Evolutionary conservation across 1,140 invertebrate genomes (phyloP).

Genomic region (Papilio polyxenes): DNA sequence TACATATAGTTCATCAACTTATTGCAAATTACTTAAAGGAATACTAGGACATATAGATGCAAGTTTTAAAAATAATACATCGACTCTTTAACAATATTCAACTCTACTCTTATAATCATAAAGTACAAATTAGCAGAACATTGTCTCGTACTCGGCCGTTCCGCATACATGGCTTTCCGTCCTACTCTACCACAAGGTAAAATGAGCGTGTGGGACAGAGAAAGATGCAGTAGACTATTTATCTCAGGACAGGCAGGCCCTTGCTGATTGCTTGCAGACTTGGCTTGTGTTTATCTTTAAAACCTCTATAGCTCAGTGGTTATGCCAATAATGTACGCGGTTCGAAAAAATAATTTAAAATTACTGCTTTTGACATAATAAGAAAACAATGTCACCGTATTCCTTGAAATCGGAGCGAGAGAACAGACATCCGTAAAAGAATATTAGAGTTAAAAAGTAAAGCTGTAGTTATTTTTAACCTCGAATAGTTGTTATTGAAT

Average conservation of each 20-base stretch:
- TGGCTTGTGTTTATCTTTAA: slow-evolving; percentile 10
- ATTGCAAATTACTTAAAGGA: background rate
- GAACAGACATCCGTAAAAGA: background rate
- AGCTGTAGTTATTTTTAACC: background rate
- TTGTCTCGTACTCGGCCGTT: background rate
- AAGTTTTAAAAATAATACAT: slow-evolving; percentile 12
- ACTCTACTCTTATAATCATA: background rate
- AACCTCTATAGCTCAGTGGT: background rate
- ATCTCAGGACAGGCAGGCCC: background rate
- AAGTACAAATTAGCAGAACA: background rate
- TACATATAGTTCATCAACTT: background rate
- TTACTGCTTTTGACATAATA: too few relatives aligned
- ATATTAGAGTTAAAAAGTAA: background rate
- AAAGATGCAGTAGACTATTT: background rate
- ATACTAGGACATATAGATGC: background rate
- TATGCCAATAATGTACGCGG: background rate
- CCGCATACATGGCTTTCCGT: background rate
- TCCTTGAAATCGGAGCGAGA: too few relatives aligned
- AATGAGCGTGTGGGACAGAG: background rate
- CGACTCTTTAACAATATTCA: background rate
- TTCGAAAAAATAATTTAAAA: background rate
- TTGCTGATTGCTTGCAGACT: slow-evolving; percentile 11
- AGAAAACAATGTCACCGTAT: too few relatives aligned
- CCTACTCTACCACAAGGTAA: background rate
- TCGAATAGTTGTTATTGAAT: background rate